Evolutionary conservation across 92 coral and sea anemone species (phyloP).

Genomic region (Plumapathes pennacea): DNA sequence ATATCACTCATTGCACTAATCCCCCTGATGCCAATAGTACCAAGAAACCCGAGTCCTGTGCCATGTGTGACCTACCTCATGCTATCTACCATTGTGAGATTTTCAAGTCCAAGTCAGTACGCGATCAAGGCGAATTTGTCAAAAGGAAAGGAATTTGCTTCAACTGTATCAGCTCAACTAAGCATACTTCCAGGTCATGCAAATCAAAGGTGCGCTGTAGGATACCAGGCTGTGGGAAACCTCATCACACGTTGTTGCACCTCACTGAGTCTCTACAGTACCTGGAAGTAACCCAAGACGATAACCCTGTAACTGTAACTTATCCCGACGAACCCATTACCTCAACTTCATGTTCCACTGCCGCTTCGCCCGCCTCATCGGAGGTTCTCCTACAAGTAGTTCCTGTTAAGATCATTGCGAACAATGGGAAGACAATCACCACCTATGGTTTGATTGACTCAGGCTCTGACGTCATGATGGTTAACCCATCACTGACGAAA

Average conservation of each 20-base stretch:
- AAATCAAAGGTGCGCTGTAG: constrained; percentile 27
- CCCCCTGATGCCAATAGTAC: neutral
- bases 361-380: neutral
- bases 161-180: constrained; percentile 47
- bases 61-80: constrained; percentile 28
- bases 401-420: constrained; percentile 27
- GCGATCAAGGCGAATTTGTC: constrained; percentile 27
- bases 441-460: constrained; percentile 46
- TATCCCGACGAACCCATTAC: neutral
- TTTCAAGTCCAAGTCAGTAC: constrained; percentile 34
- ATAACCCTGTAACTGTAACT: constrained; percentile 2
- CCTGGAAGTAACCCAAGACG: constrained; percentile 1
- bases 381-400: constrained; percentile 42
- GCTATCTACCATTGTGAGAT: constrained; percentile 29
- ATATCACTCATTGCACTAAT: neutral
- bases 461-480: constrained; percentile 55
- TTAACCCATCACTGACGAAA: constrained; percentile 28
- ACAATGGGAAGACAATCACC: constrained; percentile 28
- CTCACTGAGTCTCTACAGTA: neutral
- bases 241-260: constrained; percentile 41
- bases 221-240: constrained; percentile 37
- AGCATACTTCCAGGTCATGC: constrained; percentile 32
- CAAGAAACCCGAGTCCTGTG: constrained; percentile 8
- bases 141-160: constrained; percentile 30
- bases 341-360: constrained; percentile 5